Conservation (phyloP, 2,888 invertebrate species). For the Listrodromus nycthemerus region DNA sequence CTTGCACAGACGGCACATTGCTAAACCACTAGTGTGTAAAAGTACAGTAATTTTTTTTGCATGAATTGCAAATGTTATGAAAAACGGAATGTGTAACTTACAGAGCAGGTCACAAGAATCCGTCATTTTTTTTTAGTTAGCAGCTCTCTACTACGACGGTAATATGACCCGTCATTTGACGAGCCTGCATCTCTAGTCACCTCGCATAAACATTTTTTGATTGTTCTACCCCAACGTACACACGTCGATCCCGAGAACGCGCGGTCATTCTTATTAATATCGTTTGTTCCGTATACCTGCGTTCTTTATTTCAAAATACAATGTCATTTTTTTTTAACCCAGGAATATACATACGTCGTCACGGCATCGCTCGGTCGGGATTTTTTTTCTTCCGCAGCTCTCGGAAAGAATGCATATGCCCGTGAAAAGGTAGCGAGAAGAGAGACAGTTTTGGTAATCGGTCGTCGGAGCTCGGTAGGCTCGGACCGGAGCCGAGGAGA, state of each 20-base stretch:
- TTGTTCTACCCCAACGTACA: not conserved
- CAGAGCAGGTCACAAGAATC: too few species aligned
- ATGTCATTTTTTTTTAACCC: not conserved
- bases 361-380: not conserved
- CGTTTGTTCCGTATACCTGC: not conserved
- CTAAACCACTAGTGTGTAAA: too few species aligned
- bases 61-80: too few species aligned
- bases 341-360: not conserved
- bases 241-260: not conserved
- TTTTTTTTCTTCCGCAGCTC: not conserved
- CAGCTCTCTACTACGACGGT: too few species aligned
- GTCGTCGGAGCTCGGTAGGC: constrained; percentile 70
- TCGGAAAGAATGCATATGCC: constrained; percentile 73
- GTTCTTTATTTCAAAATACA: not conserved
- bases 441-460: constrained; percentile 80
- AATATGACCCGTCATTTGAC: too few species aligned
- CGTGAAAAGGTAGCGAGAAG: constrained; percentile 79
- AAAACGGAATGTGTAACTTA: too few species aligned
- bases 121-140: too few species aligned
- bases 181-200: too few species aligned
- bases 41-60: too few species aligned
- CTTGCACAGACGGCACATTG: too few species aligned
- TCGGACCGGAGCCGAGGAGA: constrained; percentile 3
- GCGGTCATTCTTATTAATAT: not conserved
- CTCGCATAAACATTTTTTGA: not conserved